phyloP scores from a whole-genome alignment of 2,113 vertebrate genomes.

The Dicaeum eximium region DNA sequence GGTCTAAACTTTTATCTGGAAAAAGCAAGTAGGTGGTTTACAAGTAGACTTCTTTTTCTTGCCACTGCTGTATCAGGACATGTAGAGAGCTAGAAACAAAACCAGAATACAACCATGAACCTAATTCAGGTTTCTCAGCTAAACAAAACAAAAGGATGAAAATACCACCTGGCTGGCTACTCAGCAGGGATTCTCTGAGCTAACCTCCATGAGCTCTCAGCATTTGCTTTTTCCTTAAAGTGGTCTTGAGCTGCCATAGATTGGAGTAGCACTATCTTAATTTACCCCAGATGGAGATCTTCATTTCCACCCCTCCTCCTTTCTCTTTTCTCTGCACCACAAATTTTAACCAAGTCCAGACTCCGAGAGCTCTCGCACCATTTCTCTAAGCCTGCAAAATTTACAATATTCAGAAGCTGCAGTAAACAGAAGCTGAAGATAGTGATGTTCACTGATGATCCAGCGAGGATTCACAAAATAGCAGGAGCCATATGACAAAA shows the following conservation, averaged over 20 bases:
- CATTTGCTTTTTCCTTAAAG: neutral
- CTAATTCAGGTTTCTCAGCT: neutral
- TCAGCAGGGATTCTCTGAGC: neutral
- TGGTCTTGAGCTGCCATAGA: neutral
- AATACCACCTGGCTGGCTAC: neutral
- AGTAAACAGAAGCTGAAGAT: conserved; percentile 6
- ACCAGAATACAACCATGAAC: neutral
- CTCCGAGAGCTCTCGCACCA: neutral
- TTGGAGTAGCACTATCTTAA: conserved; percentile 1
- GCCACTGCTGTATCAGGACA: neutral
- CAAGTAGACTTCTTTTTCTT: neutral
- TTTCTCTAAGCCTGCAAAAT: neutral
- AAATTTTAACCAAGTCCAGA: conserved; percentile 29
- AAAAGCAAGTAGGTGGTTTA: neutral
- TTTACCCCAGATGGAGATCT: conserved; percentile 9
- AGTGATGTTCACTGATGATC: neutral
- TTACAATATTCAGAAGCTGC: conserved; percentile 3
- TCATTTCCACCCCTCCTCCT: neutral
- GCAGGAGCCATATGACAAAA: conserved; percentile 38
- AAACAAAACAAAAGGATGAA: neutral
- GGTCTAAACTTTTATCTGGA: neutral
- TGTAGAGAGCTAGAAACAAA: neutral
- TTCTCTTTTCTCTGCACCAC: neutral
- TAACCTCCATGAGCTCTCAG: neutral
- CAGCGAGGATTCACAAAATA: neutral